These are phyloP conservation scores for Hemicrepidius hirtus DNA, from an alignment of 2,888 invertebrate genomes.

Conservation along the genomic window DNA sequence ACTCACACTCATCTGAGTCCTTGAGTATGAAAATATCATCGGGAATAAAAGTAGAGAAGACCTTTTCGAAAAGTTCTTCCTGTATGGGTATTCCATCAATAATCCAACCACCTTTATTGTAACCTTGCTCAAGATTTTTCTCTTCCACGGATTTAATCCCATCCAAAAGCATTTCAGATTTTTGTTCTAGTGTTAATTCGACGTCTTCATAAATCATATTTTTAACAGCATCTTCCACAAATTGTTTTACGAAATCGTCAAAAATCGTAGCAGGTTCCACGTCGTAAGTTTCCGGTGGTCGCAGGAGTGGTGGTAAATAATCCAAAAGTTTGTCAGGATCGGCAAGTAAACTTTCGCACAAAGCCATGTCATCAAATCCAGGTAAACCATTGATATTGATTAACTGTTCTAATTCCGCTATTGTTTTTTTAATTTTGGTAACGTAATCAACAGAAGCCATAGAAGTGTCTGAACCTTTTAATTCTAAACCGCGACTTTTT, in stretches of 20 bases:
- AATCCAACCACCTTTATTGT: conserved; percentile 75
- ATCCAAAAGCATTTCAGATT: conserved; percentile 70
- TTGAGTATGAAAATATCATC: conserved; percentile 76
- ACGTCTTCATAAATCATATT: conserved; percentile 71
- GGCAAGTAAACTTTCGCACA: conserved; percentile 37
- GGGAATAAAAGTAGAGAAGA: conserved; percentile 73
- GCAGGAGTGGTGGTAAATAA: conserved; percentile 71
- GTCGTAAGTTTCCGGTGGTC: conserved; percentile 39
- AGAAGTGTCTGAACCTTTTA: neutral
- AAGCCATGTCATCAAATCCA: conserved; percentile 10
- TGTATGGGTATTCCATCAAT: conserved; percentile 77
- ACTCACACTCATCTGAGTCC: conserved; percentile 72
- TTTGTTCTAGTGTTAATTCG: conserved; percentile 71
- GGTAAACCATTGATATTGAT: conserved; percentile 20
- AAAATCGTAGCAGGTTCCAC: conserved; percentile 64
- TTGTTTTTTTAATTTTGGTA: neutral
- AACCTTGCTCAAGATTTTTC: conserved; percentile 59
- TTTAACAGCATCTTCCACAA: conserved; percentile 71
- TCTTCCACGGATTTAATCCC: conserved; percentile 70
- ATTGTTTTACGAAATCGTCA: conserved; percentile 73
- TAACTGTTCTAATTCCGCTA: conserved; percentile 4
- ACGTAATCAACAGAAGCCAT: neutral
- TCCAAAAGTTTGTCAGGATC: conserved; percentile 54
- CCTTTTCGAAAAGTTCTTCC: conserved; percentile 72
- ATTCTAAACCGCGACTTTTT: neutral